Evolutionary conservation across 64 coral and sea anemone genomes (phyloP).

Genomic region (Montipora foliosa): DNA sequence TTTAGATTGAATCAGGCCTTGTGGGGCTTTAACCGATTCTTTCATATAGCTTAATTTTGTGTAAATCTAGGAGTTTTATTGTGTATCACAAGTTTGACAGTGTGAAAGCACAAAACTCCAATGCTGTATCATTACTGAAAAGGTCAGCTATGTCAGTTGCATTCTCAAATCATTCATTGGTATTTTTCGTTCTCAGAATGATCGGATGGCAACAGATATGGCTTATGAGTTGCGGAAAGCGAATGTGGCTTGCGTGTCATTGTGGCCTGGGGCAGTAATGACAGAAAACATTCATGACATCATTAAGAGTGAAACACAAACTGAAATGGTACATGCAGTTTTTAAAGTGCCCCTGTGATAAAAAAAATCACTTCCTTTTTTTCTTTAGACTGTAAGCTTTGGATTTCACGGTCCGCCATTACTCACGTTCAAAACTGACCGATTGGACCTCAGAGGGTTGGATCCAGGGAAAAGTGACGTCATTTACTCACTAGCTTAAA

Average conservation of each 20-base stretch:
- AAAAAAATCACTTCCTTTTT: no score
- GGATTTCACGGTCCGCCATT: no score
- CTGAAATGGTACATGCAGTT: not conserved
- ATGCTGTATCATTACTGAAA: not conserved
- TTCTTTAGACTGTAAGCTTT: no score
- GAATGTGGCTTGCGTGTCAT: slow-evolving; percentile 83
- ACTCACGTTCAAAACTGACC: no score
- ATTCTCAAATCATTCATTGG: no score
- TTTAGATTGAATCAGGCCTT: no score
- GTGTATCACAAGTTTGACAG: not conserved
- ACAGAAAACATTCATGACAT: slow-evolving; percentile 61
- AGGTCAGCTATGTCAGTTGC: no score
- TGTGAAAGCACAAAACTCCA: not conserved
- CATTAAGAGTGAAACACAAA: not conserved
- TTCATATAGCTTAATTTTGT: not conserved
- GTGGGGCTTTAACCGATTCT: no score
- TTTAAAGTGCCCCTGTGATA: not conserved
- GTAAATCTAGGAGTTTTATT: no score
- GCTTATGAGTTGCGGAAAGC: slow-evolving; percentile 81
- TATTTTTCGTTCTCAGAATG: slow-evolving; percentile 55
- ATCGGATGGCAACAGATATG: slow-evolving; percentile 97
- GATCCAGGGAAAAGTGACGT: no score
- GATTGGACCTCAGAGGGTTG: no score
- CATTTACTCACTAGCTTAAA: no score
- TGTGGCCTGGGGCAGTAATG: slow-evolving; percentile 89